Evolutionary conservation across 2,888 invertebrate genomes (phyloP).

Genomic region (Muscina levida): DNA sequence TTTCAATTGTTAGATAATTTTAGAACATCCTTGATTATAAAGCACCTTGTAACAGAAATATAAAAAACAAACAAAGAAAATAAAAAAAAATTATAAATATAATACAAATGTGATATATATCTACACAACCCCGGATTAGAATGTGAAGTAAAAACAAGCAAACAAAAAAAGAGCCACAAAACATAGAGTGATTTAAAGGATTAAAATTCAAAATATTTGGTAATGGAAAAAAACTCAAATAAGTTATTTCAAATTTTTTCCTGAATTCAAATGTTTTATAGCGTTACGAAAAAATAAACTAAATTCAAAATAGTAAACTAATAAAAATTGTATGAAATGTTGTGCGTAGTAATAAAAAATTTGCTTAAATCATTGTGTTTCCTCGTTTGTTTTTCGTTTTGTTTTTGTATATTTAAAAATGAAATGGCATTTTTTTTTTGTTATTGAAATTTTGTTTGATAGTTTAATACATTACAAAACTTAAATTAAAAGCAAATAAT

Average conservation of each 20-base stretch:
- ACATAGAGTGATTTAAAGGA: background rate
- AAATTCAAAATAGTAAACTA: constrained; percentile 18
- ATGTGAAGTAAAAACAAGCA: constrained; percentile 43
- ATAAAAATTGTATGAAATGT: constrained; percentile 31
- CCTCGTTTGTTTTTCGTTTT: constrained; percentile 9
- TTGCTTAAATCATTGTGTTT: constrained; percentile 39
- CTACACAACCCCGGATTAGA: constrained; percentile 60
- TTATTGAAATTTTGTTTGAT: constrained; percentile 7
- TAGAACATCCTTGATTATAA: constrained; percentile 17
- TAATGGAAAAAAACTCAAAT: too few species aligned
- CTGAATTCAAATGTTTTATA: constrained; percentile 26
- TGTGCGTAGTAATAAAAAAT: constrained; percentile 59
- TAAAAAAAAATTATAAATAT: constrained; percentile 36
- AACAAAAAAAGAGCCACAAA: constrained; percentile 6
- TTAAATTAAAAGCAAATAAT: constrained; percentile 25
- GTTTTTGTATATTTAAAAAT: too few species aligned
- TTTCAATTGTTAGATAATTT: background rate
- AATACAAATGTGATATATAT: constrained; percentile 54
- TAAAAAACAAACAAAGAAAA: too few species aligned
- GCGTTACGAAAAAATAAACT: background rate
- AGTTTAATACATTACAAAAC: constrained; percentile 39
- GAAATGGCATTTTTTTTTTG: constrained; percentile 44
- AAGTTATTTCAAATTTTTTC: too few species aligned
- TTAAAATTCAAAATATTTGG: too few species aligned
- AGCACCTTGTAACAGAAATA: constrained; percentile 55